phyloP scores from a whole-genome alignment of 2,888 invertebrate genomes.

The Macrophya annulata region DNA sequence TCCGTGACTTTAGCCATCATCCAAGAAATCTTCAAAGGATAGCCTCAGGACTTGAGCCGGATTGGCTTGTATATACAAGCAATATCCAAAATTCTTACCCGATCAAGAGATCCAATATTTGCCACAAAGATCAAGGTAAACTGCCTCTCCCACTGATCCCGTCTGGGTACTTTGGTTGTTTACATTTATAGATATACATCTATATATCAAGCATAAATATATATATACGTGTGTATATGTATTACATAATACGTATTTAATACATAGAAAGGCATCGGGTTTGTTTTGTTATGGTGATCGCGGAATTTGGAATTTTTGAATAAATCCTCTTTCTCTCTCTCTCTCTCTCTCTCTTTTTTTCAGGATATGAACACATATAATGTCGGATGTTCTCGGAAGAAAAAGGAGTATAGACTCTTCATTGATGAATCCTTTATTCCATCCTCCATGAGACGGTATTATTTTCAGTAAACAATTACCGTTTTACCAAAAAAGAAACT shows the following conservation, averaged over 20 bases:
- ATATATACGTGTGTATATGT: neutral
- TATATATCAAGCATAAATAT: neutral
- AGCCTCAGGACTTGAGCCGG: slow-evolving; percentile 38
- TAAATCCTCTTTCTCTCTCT: neutral
- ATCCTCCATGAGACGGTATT: too few species aligned
- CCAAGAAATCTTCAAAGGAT: slow-evolving; percentile 49
- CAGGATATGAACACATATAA: neutral
- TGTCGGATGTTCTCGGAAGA: neutral
- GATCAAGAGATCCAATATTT: slow-evolving; percentile 76
- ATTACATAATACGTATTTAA: slow-evolving; percentile 2
- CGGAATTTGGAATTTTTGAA: neutral
- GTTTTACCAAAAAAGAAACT: too few species aligned
- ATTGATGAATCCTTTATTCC: too few species aligned
- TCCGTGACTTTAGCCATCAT: slow-evolving; percentile 36
- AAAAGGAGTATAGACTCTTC: neutral
- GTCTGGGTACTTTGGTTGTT: slow-evolving; percentile 41
- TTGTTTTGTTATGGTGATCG: neutral
- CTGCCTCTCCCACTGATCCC: slow-evolving; percentile 59
- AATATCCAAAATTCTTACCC: slow-evolving; percentile 74
- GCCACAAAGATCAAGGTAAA: slow-evolving; percentile 72
- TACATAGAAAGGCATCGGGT: neutral
- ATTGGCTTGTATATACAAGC: slow-evolving; percentile 66
- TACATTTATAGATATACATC: slow-evolving; percentile 38
- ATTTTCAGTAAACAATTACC: too few species aligned
- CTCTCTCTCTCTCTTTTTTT: neutral